phyloP scores from a whole-genome alignment of 1,140 invertebrate species.

The Babylonia areolata region DNA sequence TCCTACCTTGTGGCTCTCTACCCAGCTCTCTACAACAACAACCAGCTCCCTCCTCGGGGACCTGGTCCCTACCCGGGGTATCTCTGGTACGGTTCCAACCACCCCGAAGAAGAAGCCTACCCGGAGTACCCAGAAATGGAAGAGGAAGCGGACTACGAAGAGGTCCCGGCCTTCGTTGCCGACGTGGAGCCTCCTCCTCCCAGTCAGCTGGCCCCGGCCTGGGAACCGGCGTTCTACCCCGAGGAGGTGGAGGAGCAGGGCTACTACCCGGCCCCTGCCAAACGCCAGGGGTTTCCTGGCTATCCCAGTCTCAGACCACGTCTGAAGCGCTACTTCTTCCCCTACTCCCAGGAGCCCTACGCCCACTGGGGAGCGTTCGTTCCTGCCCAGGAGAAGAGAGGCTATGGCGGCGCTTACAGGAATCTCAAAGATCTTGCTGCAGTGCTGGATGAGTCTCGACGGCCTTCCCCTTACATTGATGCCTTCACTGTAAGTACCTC shows the following conservation, averaged over 20 bases:
- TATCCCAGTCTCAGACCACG: conserved; percentile 51
- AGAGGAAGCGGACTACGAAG: background rate
- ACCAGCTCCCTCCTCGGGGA: background rate
- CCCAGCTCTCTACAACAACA: conserved; percentile 21
- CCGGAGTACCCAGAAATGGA: background rate
- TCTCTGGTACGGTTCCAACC: background rate
- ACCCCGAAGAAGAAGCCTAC: conserved; percentile 17
- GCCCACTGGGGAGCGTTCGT: conserved; percentile 64
- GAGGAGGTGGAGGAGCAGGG: conserved; percentile 27
- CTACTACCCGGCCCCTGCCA: conserved; percentile 40
- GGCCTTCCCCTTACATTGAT: conserved; percentile 25
- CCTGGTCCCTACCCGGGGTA: background rate
- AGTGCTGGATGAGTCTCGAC: conserved; percentile 48
- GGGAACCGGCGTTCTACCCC: conserved; percentile 24
- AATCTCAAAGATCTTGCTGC: conserved; percentile 54
- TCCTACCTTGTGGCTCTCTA: conserved; percentile 34
- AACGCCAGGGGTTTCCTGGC: conserved; percentile 47
- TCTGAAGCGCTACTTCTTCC: conserved; percentile 59
- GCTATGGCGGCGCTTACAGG: conserved; percentile 56
- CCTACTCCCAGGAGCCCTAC: conserved; percentile 56
- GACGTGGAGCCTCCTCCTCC: conserved; percentile 1
- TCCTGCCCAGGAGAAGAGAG: conserved; percentile 52
- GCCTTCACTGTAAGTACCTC: conserved; percentile 34
- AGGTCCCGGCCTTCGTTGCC: background rate
- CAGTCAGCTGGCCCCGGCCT: background rate